Evolutionary conservation across 1,140 invertebrate species (phyloP), one percentile per base, ranked within the genome.

Genomic region (Trissolcus basalis): DNA sequence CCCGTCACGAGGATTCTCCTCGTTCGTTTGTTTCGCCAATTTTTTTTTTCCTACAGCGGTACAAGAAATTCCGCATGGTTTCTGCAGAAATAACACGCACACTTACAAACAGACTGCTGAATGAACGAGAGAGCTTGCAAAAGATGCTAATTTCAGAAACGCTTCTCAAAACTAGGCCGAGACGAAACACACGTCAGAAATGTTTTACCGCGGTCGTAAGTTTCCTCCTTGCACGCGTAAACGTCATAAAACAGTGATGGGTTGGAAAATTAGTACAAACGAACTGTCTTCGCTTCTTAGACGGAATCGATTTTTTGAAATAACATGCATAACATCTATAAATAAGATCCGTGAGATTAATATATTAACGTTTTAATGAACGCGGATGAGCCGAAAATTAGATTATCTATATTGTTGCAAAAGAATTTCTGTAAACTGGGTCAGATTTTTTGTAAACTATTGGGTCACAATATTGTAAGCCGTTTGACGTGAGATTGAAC

Each of bases 1-100:
- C 73, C 73, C 73, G 73, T 76, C 65, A 76, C 73, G 73, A 70
- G 65, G 67, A 76, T 70, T 70, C 54, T 59, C 44, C 35, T 32
- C 73, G 48, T 63, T 68, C 33, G 33, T 70, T 76, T 64, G 65
- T 69, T 54, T 69, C 53, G 41, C 49, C 55, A n/a, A 27, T 41
- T 49, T 54, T 15, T 19, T 39, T 49, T 8, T 32, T 44, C 11
- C n/a, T 9, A 0, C 15, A 10, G 49, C 33, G 13, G 19, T 13
- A 35, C 32, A 60, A 53, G 60, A 65, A 54, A 73, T 48, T 47
- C 65, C 60, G 70, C 44, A 51, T 48, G 61, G 36, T 54, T 73
- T 60, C 48, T 65, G 19, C 14, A 39, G 55, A 13, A 73, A 65
- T 65, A 65, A 65, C 70, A 60, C 61, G 60, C 70, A 60, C 61